Conservation (phyloP, 2,113 vertebrate species). For the Scatophagus argus region DNA sequence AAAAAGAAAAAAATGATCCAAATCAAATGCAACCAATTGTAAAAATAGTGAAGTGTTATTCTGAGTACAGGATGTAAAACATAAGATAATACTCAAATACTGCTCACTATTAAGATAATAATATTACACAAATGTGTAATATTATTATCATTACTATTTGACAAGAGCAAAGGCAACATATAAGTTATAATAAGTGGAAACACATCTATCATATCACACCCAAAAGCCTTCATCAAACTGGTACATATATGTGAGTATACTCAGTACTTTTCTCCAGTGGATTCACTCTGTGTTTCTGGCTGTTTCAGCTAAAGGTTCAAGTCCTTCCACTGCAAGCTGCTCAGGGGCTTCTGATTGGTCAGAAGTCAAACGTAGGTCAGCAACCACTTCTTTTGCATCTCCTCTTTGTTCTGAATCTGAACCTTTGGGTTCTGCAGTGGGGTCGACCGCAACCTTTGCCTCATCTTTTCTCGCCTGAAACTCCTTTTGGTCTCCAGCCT, state of each 20-base stretch:
- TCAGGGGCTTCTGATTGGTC: constrained; percentile 9
- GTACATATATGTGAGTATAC: not conserved
- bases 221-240: constrained; percentile 31
- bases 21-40: not conserved
- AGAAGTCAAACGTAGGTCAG: not conserved
- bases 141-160: constrained; percentile 16
- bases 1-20: not conserved
- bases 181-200: constrained; percentile 9
- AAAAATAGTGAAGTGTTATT: not conserved
- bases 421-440: constrained; percentile 15
- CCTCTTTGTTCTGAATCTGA: constrained; percentile 19
- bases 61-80: constrained; percentile 4
- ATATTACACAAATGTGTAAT: not conserved
- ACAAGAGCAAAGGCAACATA: not conserved
- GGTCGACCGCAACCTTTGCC: not conserved
- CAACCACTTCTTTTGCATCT: constrained; percentile 8
- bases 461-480: not conserved
- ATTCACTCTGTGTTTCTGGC: constrained; percentile 18
- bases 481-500: constrained; percentile 2
- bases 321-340: constrained; percentile 11
- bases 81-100: not conserved
- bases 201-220: not conserved
- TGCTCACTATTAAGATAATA: no score
- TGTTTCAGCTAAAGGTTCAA: constrained; percentile 16
- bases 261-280: not conserved